Percentiles rank a stretch among this genome's conserved stretches.
Evolutionary conservation across 1,140 invertebrate species (phyloP).

Genomic region (Scylla paramamosain): DNA sequence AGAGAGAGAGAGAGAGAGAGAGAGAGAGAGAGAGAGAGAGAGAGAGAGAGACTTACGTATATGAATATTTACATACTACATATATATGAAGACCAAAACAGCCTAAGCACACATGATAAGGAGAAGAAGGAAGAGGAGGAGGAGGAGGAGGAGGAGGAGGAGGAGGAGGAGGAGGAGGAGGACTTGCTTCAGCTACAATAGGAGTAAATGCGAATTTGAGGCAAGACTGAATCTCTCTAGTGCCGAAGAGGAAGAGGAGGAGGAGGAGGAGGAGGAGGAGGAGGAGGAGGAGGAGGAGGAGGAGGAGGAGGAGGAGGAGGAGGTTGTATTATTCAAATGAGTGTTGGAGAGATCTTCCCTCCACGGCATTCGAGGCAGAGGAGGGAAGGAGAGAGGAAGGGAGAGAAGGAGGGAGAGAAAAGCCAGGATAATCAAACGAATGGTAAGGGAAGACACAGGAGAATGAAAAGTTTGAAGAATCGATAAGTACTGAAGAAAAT

Average conservation of each 20-base stretch:
- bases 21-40: background rate
- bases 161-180: background rate
- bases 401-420: background rate
- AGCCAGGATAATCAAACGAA: background rate
- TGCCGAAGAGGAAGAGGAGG: too few species aligned
- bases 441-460: background rate
- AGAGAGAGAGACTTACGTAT: background rate
- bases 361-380: background rate
- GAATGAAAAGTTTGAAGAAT: conserved; percentile 14
- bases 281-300: background rate
- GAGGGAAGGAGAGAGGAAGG: background rate
- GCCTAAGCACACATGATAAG: background rate
- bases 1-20: conserved; percentile 28
- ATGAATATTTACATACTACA: background rate
- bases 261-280: background rate
- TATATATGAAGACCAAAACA: background rate
- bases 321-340: conserved; percentile 15
- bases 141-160: conserved; percentile 8
- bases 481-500: background rate
- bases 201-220: too few species aligned
- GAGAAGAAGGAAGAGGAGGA: background rate
- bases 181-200: too few species aligned
- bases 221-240: too few species aligned
- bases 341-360: background rate
- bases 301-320: background rate